phyloP scores from a whole-genome alignment of 2,113 vertebrate genomes.

The Eudyptes chrysolophus region DNA sequence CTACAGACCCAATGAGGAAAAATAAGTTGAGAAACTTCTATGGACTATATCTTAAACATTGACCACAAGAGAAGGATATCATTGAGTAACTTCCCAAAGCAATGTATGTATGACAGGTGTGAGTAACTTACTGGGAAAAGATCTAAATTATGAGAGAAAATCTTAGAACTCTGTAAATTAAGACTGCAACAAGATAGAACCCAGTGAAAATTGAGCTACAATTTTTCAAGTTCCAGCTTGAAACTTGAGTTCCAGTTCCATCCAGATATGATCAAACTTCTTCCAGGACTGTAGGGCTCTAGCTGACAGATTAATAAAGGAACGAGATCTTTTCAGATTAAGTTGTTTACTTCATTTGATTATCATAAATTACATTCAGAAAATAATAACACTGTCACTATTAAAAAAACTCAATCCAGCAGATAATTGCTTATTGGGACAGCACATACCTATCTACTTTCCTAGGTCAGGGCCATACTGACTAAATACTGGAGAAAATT shows the following conservation, averaged over 20 bases:
- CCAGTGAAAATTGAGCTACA: background rate
- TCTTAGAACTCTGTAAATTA: background rate
- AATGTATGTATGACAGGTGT: background rate
- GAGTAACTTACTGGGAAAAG: background rate
- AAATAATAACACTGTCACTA: background rate
- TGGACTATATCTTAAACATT: background rate
- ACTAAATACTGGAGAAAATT: background rate
- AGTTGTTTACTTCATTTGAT: background rate
- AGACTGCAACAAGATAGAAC: background rate
- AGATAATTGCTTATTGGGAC: background rate
- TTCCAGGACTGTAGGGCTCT: background rate
- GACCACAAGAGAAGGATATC: background rate
- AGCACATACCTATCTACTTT: background rate
- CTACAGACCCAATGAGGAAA: background rate
- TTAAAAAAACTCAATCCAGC: background rate
- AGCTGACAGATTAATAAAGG: background rate
- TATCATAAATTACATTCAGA: background rate
- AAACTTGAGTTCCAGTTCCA: background rate
- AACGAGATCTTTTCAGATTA: background rate
- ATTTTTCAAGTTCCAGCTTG: background rate
- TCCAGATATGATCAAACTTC: background rate
- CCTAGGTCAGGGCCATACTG: background rate
- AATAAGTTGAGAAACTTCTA: background rate
- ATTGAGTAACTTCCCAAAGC: background rate
- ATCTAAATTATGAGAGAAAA: background rate